Evolutionary conservation across 2,888 invertebrate species (phyloP), one percentile per base, ranked within the genome.

Genomic region (Ornithoptera alexandrae): DNA sequence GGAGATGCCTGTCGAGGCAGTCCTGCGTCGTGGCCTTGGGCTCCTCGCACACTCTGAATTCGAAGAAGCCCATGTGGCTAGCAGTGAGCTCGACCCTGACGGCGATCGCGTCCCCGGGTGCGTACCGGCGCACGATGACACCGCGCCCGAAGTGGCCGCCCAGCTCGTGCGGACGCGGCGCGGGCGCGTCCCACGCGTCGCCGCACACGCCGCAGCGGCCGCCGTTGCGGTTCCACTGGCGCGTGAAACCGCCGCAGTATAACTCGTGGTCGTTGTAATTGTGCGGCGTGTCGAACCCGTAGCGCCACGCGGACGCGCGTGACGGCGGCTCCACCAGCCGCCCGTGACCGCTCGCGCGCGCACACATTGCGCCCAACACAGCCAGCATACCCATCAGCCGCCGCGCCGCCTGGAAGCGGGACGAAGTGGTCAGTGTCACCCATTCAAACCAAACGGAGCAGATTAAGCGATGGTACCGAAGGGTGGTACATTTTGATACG

Each of bases 241-340:
- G 92, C n/a, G 95, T 94, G 84, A 96, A 97, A 15, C 97, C 97
- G 0, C 97, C 97, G 84, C 97, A 97, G 87, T 95, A 97, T 6
- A 96, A 93, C 81, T 97, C 97, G 83, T 97, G 96, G 87, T 98
- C 97, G 84, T 97, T 97, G 89, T 97, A 97, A 86, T 98, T 96
- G 79, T 96, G 96, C 1, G 97, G 97, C 1, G 97, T 97, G 83
- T 95, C 94, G 86, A 97, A 98, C 70, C 97, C 97, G 87, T 95
- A 97, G 74, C 97, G 94, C 97, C 97, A 97, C 79, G 97, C 97
- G 0, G 97, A 96, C 8, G 97, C 96, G 72, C 97, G 93, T 65
- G 97, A 97, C 1, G 97, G 97, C 0, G 97, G 97, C 82, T 97
- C 97, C 70, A 97, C 95, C 71, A 96, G 93, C 78, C 96, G 93